Percentiles rank a stretch among this genome's conserved stretches.
Evolutionary conservation across 2,797 vertebrate species (phyloP).

Genomic region (Philypnodon macrostomus): DNA sequence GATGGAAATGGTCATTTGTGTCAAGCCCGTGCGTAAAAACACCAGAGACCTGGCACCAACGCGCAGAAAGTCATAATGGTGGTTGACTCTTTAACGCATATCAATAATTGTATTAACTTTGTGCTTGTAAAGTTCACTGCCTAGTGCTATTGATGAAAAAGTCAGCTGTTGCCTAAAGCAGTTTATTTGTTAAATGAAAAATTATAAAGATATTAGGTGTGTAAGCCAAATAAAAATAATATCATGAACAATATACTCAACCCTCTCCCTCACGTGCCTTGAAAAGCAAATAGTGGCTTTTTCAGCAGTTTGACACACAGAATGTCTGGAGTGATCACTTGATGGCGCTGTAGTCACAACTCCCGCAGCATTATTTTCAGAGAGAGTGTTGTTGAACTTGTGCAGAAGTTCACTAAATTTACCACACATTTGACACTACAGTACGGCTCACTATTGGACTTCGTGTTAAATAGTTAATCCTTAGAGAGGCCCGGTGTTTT

Average conservation of each 20-base stretch:
- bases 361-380: background rate
- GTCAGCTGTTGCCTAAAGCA: background rate
- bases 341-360: slow-evolving; percentile 72
- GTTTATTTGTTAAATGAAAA: background rate
- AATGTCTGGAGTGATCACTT: slow-evolving; percentile 52
- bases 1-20: slow-evolving; percentile 24
- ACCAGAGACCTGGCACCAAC: slow-evolving; percentile 13
- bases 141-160: background rate
- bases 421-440: background rate
- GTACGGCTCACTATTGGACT: slow-evolving; percentile 1
- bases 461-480: slow-evolving; percentile 1
- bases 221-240: background rate
- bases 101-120: background rate
- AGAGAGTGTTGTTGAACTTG: slow-evolving; percentile 7
- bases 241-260: background rate
- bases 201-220: no score
- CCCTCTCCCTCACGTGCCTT: slow-evolving; percentile 23
- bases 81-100: background rate
- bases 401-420: slow-evolving; percentile 3
- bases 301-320: slow-evolving; percentile 19
- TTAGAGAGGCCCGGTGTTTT: slow-evolving; percentile 11
- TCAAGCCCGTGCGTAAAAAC: slow-evolving; percentile 51
- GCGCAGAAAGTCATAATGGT: background rate
- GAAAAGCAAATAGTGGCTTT: slow-evolving; percentile 4
- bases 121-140: background rate